Evolutionary conservation across 2,113 vertebrate genomes (phyloP).

Genomic region (Hypanus sabinus): DNA sequence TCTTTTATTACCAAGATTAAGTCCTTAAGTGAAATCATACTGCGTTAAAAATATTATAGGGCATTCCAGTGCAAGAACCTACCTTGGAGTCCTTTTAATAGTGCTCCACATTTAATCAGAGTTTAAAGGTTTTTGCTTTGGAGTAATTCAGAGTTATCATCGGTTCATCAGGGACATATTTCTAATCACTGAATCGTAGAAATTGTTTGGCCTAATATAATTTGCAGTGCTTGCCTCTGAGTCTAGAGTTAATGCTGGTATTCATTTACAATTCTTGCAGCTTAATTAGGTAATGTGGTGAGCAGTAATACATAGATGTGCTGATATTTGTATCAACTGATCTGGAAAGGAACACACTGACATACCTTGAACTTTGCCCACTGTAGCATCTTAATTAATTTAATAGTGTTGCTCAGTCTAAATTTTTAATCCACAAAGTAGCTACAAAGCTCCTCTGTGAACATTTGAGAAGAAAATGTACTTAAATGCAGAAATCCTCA

Average conservation of each 20-base stretch:
- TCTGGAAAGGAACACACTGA: slow-evolving; percentile 31
- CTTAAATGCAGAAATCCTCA: no score
- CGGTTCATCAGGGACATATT: slow-evolving; percentile 23
- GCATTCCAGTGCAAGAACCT: not conserved
- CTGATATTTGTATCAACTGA: slow-evolving; percentile 34
- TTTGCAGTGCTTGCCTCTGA: not conserved
- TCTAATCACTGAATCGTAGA: slow-evolving; percentile 28
- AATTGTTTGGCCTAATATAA: slow-evolving; percentile 33
- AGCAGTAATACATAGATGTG: slow-evolving; percentile 27
- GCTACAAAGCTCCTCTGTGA: not conserved
- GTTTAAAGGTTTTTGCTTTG: slow-evolving; percentile 35
- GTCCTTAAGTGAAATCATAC: not conserved
- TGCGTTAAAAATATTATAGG: slow-evolving; percentile 9
- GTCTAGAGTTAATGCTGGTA: slow-evolving; percentile 26
- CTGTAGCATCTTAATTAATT: slow-evolving; percentile 26
- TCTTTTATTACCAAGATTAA: not conserved
- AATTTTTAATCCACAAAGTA: slow-evolving; percentile 28
- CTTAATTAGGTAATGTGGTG: slow-evolving; percentile 19
- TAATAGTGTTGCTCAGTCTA: slow-evolving; percentile 28
- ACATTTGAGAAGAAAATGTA: not conserved
- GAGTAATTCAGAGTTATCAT: slow-evolving; percentile 32
- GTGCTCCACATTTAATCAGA: not conserved
- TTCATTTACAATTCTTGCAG: slow-evolving; percentile 28
- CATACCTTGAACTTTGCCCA: slow-evolving; percentile 32
- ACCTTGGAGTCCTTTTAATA: not conserved